Evolutionary conservation across 2,113 vertebrate genomes (phyloP).

Genomic region (Nansenia antarctica): DNA sequence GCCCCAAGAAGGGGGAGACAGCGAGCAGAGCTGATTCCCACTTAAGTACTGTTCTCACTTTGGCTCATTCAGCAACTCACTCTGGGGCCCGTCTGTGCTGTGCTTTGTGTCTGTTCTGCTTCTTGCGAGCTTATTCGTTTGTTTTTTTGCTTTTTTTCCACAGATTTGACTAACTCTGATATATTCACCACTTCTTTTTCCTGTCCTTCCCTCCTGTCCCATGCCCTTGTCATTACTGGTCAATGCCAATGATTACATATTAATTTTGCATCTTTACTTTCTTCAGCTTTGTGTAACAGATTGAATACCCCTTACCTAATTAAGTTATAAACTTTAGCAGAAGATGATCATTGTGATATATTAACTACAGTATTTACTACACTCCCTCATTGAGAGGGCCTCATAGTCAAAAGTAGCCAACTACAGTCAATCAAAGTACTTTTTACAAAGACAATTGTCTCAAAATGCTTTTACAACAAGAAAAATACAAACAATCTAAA

Average conservation of each 20-base stretch:
- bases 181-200: background rate
- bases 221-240: conserved; percentile 3
- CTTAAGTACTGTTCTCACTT: conserved; percentile 79
- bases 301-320: no score
- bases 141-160: conserved; percentile 17
- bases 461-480: no score
- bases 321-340: no score
- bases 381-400: background rate
- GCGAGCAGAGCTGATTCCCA: conserved; percentile 86
- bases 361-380: background rate
- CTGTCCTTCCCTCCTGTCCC: background rate
- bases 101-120: conserved; percentile 6
- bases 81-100: conserved; percentile 27
- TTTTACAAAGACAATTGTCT: background rate
- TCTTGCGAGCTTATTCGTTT: conserved; percentile 12
- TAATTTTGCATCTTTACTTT: no score
- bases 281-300: no score
- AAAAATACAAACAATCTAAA: no score
- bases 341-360: no score
- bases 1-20: conserved; percentile 80
- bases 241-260: conserved; percentile 47
- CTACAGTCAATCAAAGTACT: no score
- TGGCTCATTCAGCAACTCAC: conserved; percentile 37
- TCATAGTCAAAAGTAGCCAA: background rate
- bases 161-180: conserved; percentile 33